These are phyloP conservation scores for Smittia sp. DNA, from an alignment of 2,888 invertebrate species.

Conservation along the genomic window DNA sequence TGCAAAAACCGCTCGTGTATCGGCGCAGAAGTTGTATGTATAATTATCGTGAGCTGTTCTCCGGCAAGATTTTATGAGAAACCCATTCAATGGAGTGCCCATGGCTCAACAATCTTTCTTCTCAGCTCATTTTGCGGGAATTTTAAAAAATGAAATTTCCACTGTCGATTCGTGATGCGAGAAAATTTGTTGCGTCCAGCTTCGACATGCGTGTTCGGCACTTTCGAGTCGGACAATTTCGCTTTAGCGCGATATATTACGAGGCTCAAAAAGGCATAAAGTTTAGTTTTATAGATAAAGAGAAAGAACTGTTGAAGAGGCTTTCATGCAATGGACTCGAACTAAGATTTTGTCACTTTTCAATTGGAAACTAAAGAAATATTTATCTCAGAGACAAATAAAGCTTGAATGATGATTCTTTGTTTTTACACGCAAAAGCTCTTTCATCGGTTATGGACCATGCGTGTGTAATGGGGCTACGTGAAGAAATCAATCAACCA, in stretches of 20 bases:
- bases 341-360: background rate
- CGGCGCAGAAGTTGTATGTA: background rate
- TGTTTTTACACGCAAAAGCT: too few relatives aligned
- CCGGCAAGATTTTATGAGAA: conserved; percentile 11
- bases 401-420: too few relatives aligned
- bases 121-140: background rate
- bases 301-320: too few relatives aligned
- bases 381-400: too few relatives aligned
- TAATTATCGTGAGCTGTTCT: conserved; percentile 9
- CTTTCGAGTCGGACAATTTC: background rate
- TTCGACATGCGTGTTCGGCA: background rate
- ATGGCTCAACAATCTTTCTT: conserved; percentile 15
- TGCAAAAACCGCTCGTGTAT: background rate
- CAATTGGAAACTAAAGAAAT: too few relatives aligned
- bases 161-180: conserved; percentile 8
- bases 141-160: background rate
- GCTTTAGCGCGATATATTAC: conserved; percentile 6
- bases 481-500: too few relatives aligned
- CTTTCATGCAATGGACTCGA: too few relatives aligned
- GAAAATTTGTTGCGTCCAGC: background rate
- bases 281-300: background rate
- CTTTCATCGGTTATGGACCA: too few relatives aligned
- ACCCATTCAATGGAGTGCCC: conserved; percentile 15
- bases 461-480: too few relatives aligned
- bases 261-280: background rate